These are phyloP conservation scores for Ibidorhyncha struthersii DNA, from an alignment of 2,113 vertebrate genomes.

Conservation along the genomic window DNA sequence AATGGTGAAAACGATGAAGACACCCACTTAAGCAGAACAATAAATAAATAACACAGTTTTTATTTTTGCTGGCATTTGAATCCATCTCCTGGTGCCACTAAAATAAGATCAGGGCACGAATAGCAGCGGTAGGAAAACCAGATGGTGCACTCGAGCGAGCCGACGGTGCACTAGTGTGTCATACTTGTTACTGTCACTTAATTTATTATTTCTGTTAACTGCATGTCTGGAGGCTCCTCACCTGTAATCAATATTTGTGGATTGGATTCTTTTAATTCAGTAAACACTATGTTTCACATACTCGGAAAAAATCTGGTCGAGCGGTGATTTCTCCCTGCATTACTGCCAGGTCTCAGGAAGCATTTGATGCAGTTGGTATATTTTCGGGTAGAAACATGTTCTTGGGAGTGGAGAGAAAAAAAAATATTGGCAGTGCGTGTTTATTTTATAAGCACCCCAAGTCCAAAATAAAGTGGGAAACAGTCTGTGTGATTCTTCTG, in stretches of 20 bases:
- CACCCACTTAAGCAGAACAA: background rate
- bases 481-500: background rate
- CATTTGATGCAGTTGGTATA: background rate
- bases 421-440: rapidly evolving
- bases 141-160: background rate
- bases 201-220: background rate
- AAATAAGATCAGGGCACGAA: background rate
- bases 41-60: background rate
- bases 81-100: background rate
- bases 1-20: background rate
- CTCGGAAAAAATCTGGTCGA: background rate
- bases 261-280: background rate
- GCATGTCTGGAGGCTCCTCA: background rate
- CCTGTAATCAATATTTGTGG: background rate
- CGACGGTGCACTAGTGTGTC: background rate
- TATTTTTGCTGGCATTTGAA: background rate
- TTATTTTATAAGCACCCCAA: background rate
- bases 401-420: background rate
- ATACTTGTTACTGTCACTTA: background rate
- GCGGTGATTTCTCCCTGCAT: background rate
- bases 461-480: background rate
- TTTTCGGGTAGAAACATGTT: background rate
- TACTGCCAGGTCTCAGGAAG: background rate
- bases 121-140: background rate
- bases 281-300: background rate